These are phyloP conservation scores for Chalcis sispes DNA, from an alignment of 2,888 invertebrate species.

Conservation along the genomic window DNA sequence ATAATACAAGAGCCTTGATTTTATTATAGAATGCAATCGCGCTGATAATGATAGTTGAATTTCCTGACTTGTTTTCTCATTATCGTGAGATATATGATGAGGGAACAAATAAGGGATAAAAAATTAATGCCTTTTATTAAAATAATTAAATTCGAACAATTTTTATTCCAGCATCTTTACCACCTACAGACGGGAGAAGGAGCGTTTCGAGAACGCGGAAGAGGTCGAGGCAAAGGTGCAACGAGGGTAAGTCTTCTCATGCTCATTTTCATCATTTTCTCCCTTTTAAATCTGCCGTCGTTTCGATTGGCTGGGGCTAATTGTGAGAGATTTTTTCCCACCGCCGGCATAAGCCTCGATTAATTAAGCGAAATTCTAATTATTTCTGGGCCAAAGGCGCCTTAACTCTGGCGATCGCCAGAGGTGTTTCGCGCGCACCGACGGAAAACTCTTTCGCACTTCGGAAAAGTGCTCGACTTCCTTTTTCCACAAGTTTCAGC, in stretches of 20 bases:
- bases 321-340: background rate
- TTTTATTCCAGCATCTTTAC: slow-evolving; percentile 73
- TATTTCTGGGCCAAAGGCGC: slow-evolving; percentile 20
- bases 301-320: background rate
- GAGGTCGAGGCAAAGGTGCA: slow-evolving; percentile 74
- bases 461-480: slow-evolving; percentile 13
- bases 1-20: slow-evolving; percentile 70
- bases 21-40: slow-evolving; percentile 65
- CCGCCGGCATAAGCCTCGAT: background rate
- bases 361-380: slow-evolving; percentile 27
- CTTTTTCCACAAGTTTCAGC: slow-evolving; percentile 22
- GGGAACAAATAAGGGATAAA: slow-evolving; percentile 20
- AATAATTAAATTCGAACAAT: too few species aligned
- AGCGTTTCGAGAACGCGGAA: slow-evolving; percentile 72
- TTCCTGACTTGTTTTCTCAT: slow-evolving; percentile 51
- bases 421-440: slow-evolving; percentile 14
- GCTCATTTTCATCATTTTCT: background rate
- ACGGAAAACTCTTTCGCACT: slow-evolving; percentile 17
- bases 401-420: slow-evolving; percentile 8
- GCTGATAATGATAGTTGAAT: slow-evolving; percentile 64
- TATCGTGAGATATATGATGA: slow-evolving; percentile 35
- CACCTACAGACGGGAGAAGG: slow-evolving; percentile 75
- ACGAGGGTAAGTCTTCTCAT: slow-evolving; percentile 71
- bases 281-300: background rate
- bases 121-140: slow-evolving; percentile 32